Conservation (phyloP, 2,888 invertebrate genomes). For the Dromius quadrimaculatus region DNA sequence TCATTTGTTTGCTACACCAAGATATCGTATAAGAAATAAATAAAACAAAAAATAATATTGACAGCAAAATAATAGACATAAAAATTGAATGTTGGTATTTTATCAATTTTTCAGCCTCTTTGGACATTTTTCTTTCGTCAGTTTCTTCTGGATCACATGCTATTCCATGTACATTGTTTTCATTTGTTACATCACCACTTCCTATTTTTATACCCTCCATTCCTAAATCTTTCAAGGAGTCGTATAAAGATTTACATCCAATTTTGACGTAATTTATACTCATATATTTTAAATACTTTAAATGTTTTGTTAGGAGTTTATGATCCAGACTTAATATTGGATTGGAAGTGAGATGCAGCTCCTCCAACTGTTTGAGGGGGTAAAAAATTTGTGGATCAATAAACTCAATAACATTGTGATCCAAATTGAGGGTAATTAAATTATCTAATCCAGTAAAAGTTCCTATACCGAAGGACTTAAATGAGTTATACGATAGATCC, state of each 20-base stretch:
- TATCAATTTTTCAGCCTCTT: too few species aligned
- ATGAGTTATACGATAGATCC: not conserved
- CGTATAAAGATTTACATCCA: not conserved
- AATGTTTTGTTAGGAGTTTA: not conserved
- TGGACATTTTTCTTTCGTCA: too few species aligned
- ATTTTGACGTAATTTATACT: not conserved
- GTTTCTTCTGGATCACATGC: not conserved
- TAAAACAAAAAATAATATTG: not conserved
- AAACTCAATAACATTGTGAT: not conserved
- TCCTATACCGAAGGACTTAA: not conserved
- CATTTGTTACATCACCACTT: not conserved
- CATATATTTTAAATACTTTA: not conserved
- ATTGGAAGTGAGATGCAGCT: too few species aligned
- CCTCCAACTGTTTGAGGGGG: not conserved
- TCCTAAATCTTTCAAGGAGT: not conserved
- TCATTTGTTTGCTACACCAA: not conserved
- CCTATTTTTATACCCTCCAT: not conserved
- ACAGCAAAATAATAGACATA: conserved; percentile 1
- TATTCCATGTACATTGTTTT: not conserved
- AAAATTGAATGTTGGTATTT: too few species aligned
- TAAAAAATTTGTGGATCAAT: not conserved
- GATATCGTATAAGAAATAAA: conserved; percentile 1
- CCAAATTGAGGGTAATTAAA: not conserved
- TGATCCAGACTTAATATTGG: not conserved
- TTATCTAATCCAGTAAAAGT: not conserved